Conservation (phyloP, 2,888 invertebrate genomes). For the Tuberolachnus salignus region DNA sequence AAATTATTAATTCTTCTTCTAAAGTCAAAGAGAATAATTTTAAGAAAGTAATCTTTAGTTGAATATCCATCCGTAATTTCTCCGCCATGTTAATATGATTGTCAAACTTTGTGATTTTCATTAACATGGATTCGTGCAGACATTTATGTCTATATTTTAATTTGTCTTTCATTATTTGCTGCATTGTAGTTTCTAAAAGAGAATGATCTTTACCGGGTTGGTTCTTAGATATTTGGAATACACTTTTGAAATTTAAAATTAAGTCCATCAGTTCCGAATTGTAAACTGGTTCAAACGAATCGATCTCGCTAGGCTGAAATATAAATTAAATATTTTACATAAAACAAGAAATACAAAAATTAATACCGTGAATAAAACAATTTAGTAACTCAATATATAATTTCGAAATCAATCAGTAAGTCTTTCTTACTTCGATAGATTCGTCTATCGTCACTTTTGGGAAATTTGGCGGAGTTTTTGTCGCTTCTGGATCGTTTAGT, state of each 20-base stretch:
- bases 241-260: neutral
- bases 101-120: conserved; percentile 72
- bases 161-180: conserved; percentile 14
- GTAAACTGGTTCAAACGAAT: neutral
- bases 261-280: neutral
- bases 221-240: neutral
- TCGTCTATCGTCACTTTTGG: conserved; percentile 5
- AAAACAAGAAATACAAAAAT: neutral
- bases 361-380: no score
- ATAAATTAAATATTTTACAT: neutral
- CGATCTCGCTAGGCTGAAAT: conserved; percentile 9
- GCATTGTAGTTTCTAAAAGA: conserved; percentile 7
- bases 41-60: conserved; percentile 68
- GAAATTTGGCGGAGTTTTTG: conserved; percentile 6
- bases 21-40: conserved; percentile 71
- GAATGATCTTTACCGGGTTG: neutral
- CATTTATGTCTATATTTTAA: conserved; percentile 25
- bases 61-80: conserved; percentile 68
- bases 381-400: no score
- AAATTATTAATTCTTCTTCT: conserved; percentile 75
- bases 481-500: conserved; percentile 19
- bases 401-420: no score
- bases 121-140: conserved; percentile 35
- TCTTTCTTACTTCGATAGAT: conserved; percentile 23
- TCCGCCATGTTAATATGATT: conserved; percentile 67